Percentiles rank a stretch among this genome's conserved stretches.
phyloP scores from a whole-genome alignment of 2,888 invertebrate species.

The Eupithecia exiguata region DNA sequence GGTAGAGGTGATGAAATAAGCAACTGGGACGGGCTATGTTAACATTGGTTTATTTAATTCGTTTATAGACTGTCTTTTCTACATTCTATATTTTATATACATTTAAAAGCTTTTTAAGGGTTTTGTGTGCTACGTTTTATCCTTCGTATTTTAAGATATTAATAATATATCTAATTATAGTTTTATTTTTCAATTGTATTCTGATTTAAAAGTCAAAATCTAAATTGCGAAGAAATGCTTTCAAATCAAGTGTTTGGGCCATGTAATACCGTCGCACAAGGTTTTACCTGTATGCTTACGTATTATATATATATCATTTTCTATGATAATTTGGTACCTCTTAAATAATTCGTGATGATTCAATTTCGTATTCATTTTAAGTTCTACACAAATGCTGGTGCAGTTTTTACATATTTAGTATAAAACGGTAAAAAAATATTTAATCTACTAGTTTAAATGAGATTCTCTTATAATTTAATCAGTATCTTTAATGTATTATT shows the following conservation, averaged over 20 bases:
- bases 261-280: not conserved
- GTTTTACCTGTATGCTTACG: not conserved
- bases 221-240: not conserved
- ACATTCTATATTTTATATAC: slow-evolving; percentile 5
- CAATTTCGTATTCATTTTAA: not conserved
- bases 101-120: not conserved
- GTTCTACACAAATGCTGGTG: slow-evolving; percentile 10
- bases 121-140: slow-evolving; percentile 8
- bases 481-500: slow-evolving; percentile 42
- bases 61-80: not conserved
- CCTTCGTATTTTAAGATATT: not conserved
- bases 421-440: not conserved
- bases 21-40: not conserved
- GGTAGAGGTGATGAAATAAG: not conserved
- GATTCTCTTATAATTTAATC: slow-evolving; percentile 34
- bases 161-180: not conserved
- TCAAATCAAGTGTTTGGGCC: not conserved
- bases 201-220: not conserved
- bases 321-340: not conserved
- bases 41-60: not conserved
- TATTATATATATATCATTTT: not conserved
- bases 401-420: slow-evolving; percentile 9
- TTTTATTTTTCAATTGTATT: not conserved
- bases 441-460: slow-evolving; percentile 9
- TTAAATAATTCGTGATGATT: not conserved